phyloP scores from a whole-genome alignment of 2,797 vertebrate species.

The Peromyscus melanophrys region DNA sequence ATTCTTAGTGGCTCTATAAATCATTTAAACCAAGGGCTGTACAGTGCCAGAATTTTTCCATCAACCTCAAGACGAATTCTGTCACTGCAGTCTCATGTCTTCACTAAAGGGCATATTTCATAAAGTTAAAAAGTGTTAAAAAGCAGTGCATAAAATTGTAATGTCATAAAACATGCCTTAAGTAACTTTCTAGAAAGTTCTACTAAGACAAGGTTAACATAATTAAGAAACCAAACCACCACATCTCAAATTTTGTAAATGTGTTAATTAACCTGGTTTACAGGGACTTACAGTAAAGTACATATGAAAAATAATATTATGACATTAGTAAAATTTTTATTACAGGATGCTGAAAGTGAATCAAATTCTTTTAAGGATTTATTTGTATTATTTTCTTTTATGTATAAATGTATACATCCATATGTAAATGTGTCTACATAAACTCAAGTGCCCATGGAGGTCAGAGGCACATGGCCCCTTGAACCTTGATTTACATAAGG shows the following conservation, averaged over 20 bases:
- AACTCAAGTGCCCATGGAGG: neutral
- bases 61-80: conserved; percentile 85
- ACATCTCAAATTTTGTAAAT: neutral
- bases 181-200: conserved; percentile 74
- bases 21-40: conserved; percentile 85
- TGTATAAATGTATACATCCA: neutral
- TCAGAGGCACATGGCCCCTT: neutral
- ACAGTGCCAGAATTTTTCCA: conserved; percentile 79
- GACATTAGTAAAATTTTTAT: neutral
- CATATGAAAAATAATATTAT: neutral
- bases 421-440: neutral
- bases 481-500: neutral
- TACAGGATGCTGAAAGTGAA: neutral
- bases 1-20: conserved; percentile 83
- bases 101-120: conserved; percentile 81
- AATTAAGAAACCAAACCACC: neutral
- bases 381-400: neutral
- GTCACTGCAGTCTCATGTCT: conserved; percentile 79
- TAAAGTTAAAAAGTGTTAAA: conserved; percentile 82
- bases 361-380: neutral
- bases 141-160: conserved; percentile 67
- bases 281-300: neutral
- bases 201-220: conserved; percentile 66
- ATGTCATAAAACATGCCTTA: conserved; percentile 35
- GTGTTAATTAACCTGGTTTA: neutral